Conservation (phyloP, 2,888 invertebrate genomes). For the Heliconius ismenius region DNA sequence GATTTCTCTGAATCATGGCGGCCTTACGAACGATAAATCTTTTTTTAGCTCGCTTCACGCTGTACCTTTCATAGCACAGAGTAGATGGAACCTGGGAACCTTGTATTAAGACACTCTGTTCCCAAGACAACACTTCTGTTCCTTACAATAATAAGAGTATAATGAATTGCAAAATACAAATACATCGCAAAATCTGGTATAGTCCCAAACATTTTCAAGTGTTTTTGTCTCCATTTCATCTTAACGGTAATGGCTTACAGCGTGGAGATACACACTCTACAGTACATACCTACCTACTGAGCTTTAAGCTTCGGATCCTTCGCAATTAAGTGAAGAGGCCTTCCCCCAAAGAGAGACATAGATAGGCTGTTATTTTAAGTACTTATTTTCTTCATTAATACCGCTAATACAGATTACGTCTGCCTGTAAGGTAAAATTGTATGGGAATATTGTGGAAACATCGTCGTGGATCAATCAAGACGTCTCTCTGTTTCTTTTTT, state of each 20-base stretch:
- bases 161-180: not conserved
- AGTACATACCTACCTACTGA: constrained; percentile 6
- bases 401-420: constrained; percentile 16
- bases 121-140: no score
- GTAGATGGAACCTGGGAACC: no score
- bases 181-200: not conserved
- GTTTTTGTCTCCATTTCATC: constrained; percentile 21
- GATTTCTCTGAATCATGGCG: no score
- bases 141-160: not conserved
- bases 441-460: not conserved
- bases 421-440: not conserved
- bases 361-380: constrained; percentile 25
- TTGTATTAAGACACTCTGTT: no score
- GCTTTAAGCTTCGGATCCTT: constrained; percentile 22
- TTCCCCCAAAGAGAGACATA: constrained; percentile 23
- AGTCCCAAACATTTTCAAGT: constrained; percentile 7
- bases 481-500: not conserved
- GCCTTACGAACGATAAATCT: no score
- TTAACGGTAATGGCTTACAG: constrained; percentile 18
- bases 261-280: constrained; percentile 24
- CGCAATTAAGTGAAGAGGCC: constrained; percentile 24
- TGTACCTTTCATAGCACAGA: no score
- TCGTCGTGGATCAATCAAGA: no score
- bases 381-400: constrained; percentile 25
- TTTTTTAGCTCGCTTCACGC: no score